phyloP scores from a whole-genome alignment of 2,888 invertebrate genomes.

The Bimastos eiseni region DNA sequence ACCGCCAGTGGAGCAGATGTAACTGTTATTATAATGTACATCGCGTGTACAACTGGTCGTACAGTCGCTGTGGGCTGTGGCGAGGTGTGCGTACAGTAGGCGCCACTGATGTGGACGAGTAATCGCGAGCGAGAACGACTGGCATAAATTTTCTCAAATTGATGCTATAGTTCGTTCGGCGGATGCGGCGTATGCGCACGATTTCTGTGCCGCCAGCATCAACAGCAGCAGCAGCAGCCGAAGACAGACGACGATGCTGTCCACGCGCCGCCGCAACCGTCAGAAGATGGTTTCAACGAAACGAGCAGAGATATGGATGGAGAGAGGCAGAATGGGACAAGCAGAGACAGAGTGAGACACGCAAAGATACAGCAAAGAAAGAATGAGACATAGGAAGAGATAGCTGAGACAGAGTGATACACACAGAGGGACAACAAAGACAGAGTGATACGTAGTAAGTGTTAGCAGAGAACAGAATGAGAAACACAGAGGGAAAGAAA shows the following conservation, averaged over 20 bases:
- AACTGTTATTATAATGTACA: neutral
- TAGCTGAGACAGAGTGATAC: neutral
- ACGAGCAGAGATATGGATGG: neutral
- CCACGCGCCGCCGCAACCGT: neutral
- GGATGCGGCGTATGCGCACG: constrained; percentile 3
- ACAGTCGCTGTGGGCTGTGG: neutral
- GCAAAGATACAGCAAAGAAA: neutral
- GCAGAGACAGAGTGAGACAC: neutral
- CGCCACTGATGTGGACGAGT: neutral
- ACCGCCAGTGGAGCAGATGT: neutral
- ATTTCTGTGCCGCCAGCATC: neutral
- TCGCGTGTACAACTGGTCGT: neutral
- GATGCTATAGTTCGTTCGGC: neutral
- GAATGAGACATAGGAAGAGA: neutral
- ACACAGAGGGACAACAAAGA: too few species aligned
- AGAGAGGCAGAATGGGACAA: neutral
- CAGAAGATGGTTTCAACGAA: neutral
- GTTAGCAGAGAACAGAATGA: too few species aligned
- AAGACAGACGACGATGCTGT: neutral
- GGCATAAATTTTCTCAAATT: neutral
- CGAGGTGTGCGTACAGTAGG: neutral
- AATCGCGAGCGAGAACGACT: neutral
- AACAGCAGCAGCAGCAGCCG: neutral
- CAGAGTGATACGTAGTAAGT: too few species aligned
- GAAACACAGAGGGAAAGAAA: too few species aligned